Base-by-base conservation (phyloP, 2,797 vertebrate genomes). In the Serranus cabrilla region DNA sequence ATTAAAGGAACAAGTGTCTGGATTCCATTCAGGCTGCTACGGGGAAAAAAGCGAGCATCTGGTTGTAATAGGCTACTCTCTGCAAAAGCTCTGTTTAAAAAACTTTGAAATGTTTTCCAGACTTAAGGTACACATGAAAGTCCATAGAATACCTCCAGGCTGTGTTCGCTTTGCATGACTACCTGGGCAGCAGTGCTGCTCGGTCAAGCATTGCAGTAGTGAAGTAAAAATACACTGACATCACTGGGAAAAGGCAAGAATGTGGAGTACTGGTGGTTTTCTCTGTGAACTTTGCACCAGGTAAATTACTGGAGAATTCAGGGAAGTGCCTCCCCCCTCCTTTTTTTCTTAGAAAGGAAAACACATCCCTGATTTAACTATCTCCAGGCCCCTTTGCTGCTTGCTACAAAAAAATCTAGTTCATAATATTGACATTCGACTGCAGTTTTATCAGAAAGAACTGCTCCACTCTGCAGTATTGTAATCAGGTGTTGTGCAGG, bases 1-100 rank as follows among this genome's bases (percentile, higher is more conserved):
- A 78, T 82, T 76, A 78, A 89, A 85, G 66, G 23, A 88, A 84
- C 88, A 89, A 88, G 81, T 88, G 82, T 80, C 82, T 91, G 89
- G 82, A 87, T 77, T 74, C 47, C 25, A 80, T 83, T 87, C 76
- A 81, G 64, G 18, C 23, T 1, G 7, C 50, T 40, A 10, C 47
- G 31, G 58, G 9, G 1, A 5, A 47, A 27, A 62, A 50, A 52
- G n/a, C 3, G 2, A 70, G 66, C 90, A 92, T 92, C 86, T 92
- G 90, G 87, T 84, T 87, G 61, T 68, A 85, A 93, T 90, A 84
- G 74, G 67, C 57, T 85, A 89, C 77, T 71, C 64, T 81, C 71
- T 73, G 76, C 73, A 76, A 80, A 84, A 74, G 65, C 69, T 67
- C 56, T 60, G 61, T 65, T 83, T 69, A 34, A 71, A 83, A 87